Evolutionary conservation across 92 coral and sea anemone genomes (phyloP).

Genomic region (Metridium senile): DNA sequence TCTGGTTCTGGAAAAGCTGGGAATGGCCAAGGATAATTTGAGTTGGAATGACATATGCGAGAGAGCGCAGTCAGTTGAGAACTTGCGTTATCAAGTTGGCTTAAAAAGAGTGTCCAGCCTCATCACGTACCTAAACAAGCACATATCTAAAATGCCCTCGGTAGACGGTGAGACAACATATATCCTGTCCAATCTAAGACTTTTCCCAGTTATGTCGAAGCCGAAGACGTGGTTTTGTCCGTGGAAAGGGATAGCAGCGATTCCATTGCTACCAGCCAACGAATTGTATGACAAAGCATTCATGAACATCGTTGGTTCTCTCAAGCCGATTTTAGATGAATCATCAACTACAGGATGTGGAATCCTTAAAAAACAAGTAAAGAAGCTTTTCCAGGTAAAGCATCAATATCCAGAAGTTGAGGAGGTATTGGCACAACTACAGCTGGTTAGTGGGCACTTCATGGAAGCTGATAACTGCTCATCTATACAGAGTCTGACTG

Average conservation of each 20-base stretch:
- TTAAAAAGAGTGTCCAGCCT: slow-evolving; percentile 44
- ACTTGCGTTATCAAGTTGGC: slow-evolving; percentile 25
- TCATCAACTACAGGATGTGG: slow-evolving; percentile 65
- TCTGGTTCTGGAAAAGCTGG: slow-evolving; percentile 60
- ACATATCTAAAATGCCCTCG: slow-evolving; percentile 13
- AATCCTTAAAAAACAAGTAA: slow-evolving; percentile 35
- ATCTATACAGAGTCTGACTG: background rate
- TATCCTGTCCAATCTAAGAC: slow-evolving; percentile 13
- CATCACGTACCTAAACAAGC: slow-evolving; percentile 57
- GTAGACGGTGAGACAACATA: background rate
- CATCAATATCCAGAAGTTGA: slow-evolving; percentile 40
- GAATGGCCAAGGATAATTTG: slow-evolving; percentile 61
- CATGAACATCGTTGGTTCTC: slow-evolving; percentile 54
- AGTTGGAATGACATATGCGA: slow-evolving; percentile 66
- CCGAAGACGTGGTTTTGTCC: slow-evolving; percentile 55
- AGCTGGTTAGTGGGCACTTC: slow-evolving; percentile 10
- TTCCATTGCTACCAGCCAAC: slow-evolving; percentile 59
- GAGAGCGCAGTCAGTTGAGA: slow-evolving; percentile 65
- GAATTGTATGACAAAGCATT: slow-evolving; percentile 59
- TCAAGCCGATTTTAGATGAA: slow-evolving; percentile 70
- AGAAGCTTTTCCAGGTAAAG: slow-evolving; percentile 53
- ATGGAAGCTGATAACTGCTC: background rate
- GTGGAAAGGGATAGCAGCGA: too few species aligned
- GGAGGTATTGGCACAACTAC: slow-evolving; percentile 57
- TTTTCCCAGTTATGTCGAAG: slow-evolving; percentile 68